A percentile compares a stretch with the other conserved stretches of the same genome.
Conservation (phyloP, 1,140 invertebrate genomes). For the Trialeurodes vaporariorum region DNA sequence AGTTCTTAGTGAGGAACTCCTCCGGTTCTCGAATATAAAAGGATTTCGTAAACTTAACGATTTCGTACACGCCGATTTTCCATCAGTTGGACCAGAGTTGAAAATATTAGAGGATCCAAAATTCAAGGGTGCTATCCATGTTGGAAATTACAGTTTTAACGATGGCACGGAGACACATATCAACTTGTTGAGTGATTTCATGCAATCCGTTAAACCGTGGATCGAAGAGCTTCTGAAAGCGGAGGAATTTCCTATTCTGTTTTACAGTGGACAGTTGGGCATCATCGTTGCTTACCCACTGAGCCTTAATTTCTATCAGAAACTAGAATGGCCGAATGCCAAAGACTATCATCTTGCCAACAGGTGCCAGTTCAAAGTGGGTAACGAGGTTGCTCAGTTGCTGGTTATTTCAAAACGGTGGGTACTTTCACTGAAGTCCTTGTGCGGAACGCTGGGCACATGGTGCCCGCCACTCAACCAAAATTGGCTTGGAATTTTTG, state of each 20-base stretch:
- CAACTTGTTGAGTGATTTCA: constrained; percentile 62
- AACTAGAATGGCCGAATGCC: constrained; percentile 51
- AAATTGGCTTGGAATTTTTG: constrained; percentile 63
- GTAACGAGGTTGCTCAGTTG: too few species aligned
- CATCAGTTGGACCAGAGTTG: too few species aligned
- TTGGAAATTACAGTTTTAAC: constrained; percentile 50
- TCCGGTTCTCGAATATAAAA: too few species aligned
- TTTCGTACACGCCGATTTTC: too few species aligned
- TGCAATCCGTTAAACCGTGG: constrained; percentile 67
- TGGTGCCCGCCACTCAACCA: constrained; percentile 71
- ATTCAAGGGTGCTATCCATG: constrained; percentile 55
- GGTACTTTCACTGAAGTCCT: constrained; percentile 60
- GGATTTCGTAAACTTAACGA: too few species aligned
- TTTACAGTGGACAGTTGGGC: constrained; percentile 67
- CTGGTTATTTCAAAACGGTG: constrained; percentile 22
- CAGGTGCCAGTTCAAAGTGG: constrained; percentile 29
- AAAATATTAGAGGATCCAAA: constrained; percentile 33
- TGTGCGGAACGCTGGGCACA: constrained; percentile 69
- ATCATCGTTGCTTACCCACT: constrained; percentile 70
- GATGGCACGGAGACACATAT: constrained; percentile 46
- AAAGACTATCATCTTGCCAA: constrained; percentile 49
- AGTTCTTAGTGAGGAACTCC: too few species aligned
- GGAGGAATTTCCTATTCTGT: constrained; percentile 55
- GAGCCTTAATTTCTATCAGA: constrained; percentile 50
- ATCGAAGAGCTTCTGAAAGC: constrained; percentile 50